Evolutionary conservation across 2,113 vertebrate genomes (phyloP).

Genomic region (Tetraodon nigroviridis): DNA sequence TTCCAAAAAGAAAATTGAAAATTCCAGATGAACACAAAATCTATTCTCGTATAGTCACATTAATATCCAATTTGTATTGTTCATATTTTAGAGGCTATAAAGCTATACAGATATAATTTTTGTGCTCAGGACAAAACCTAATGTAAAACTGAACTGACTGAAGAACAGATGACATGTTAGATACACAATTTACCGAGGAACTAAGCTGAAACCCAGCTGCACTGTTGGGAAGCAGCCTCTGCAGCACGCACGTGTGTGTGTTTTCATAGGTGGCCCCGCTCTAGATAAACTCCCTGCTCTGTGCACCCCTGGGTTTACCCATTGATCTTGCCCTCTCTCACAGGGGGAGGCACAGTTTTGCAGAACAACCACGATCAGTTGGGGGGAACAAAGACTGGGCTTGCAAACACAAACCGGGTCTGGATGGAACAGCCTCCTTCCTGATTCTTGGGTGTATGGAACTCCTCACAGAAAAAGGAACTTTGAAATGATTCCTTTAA

Average conservation of each 20-base stretch:
- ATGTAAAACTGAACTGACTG: not conserved
- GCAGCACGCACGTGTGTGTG: slow-evolving; percentile 18
- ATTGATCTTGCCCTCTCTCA: slow-evolving; percentile 53
- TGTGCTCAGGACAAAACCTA: not conserved
- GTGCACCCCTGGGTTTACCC: slow-evolving; percentile 24
- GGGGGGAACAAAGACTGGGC: slow-evolving; percentile 48
- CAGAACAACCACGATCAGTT: slow-evolving; percentile 39
- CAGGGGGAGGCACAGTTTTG: slow-evolving; percentile 46
- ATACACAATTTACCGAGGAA: too few relatives aligned
- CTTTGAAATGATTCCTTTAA: slow-evolving; percentile 57
- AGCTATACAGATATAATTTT: not conserved
- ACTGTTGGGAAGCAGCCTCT: not conserved
- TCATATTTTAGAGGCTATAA: not conserved
- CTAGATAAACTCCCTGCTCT: slow-evolving; percentile 37
- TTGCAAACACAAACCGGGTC: slow-evolving; percentile 55
- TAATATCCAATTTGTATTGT: too few relatives aligned
- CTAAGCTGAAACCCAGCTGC: not conserved
- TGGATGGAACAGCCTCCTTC: slow-evolving; percentile 35
- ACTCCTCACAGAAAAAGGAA: slow-evolving; percentile 10
- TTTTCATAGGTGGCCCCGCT: slow-evolving; percentile 50
- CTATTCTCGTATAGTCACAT: too few relatives aligned
- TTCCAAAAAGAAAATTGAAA: too few relatives aligned
- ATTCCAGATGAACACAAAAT: too few relatives aligned
- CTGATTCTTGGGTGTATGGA: slow-evolving; percentile 36
- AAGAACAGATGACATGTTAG: not conserved